Evolutionary conservation across 2,797 vertebrate genomes (phyloP).

Genomic region (Sebastes nivosus): DNA sequence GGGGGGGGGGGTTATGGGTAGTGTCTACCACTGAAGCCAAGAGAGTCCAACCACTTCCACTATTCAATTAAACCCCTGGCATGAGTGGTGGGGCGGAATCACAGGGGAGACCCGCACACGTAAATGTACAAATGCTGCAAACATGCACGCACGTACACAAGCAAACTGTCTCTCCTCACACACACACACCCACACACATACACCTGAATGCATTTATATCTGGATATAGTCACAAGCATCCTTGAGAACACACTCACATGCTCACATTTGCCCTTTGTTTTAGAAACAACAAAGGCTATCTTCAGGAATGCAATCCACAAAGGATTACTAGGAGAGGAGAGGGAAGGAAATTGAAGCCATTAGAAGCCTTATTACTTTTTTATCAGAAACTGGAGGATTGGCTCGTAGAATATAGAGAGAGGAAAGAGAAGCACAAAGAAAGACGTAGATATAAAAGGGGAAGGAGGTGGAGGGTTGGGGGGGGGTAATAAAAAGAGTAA

Average conservation of each 20-base stretch:
- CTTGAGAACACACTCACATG: background rate
- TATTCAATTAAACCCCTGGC: conserved; percentile 68
- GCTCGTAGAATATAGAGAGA: conserved; percentile 59
- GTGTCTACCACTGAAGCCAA: conserved; percentile 29
- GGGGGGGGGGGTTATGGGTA: conserved; percentile 36
- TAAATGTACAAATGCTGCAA: conserved; percentile 32
- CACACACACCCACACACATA: background rate
- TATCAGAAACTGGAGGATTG: conserved; percentile 80
- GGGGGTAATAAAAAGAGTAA: conserved; percentile 37
- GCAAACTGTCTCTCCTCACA: background rate
- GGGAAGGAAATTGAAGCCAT: conserved; percentile 77
- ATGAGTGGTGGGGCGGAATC: conserved; percentile 63
- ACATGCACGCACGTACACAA: background rate
- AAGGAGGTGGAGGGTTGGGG: background rate
- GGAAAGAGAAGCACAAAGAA: conserved; percentile 46
- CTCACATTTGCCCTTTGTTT: conserved; percentile 68
- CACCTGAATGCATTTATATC: conserved; percentile 26
- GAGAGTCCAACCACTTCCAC: conserved; percentile 53
- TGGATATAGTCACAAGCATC: conserved; percentile 24
- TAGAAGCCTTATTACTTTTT: conserved; percentile 86
- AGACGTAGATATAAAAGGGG: conserved; percentile 38
- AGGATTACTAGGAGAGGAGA: conserved; percentile 58
- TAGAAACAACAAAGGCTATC: conserved; percentile 76
- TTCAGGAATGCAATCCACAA: conserved; percentile 74
- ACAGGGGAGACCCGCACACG: conserved; percentile 43